Base-by-base conservation (phyloP, 2,797 vertebrate species). In the Tangara arthus region DNA sequence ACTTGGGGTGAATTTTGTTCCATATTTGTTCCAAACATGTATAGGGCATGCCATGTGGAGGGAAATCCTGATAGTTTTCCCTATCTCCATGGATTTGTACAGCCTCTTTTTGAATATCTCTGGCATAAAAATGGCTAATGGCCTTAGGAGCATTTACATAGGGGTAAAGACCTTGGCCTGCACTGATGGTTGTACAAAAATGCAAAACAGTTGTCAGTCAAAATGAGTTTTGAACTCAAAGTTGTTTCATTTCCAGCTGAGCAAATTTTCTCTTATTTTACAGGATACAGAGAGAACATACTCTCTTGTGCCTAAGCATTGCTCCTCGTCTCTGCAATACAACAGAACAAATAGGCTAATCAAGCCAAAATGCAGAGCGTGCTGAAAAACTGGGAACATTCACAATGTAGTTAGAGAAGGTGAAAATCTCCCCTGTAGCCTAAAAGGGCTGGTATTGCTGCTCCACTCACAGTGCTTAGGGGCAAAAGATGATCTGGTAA, bases 311-410 rank as follows among this genome's bases (percentile, higher is more conserved):
- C 68, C 75, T 92, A 85, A 95, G 95, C 46, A 93, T 68, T 28
- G 63, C 81, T 95, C 83, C 56, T 92, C 5, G 3, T 80, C 70
- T 94, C 72, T 66, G 85, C 88, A 64, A 89, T 68, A 87, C 81
- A 95, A 93, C 92, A 47, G 90, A 97, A 96, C 90, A 96, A 96
- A 94, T 34, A 87, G 71, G 68, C 86, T 95, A 94, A 97, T 97
- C 90, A 95, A 75, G 81, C 81, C 71, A 89, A 94, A 96, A 92
- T 84, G 89, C 86, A 93, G 75, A 95, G 89, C 86, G 80, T 32
- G 78, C 81, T 85, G 75, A 87, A 95, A 96, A 94, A 57, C 53
- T 53, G 46, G 53, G 90, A 95, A 85, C 86, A 77, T 82, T 94
- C 60, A 70, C 41, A 41, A 90, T 63, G 44, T 22, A 78, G 55